Evolutionary conservation across 2,888 invertebrate species (phyloP).

Genomic region (Hetaerina titia): DNA sequence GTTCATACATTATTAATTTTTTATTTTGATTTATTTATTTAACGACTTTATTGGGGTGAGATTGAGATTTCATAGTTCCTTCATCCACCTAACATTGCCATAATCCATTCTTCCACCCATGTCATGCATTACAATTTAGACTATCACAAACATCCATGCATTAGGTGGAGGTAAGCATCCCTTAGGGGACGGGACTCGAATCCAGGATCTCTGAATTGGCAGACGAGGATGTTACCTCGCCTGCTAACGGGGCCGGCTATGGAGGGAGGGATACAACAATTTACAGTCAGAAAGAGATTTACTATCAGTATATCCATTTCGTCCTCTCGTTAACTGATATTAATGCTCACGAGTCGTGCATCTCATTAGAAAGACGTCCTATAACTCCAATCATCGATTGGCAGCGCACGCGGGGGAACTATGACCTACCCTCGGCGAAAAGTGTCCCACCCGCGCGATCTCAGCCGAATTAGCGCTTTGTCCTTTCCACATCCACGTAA

Average conservation of each 20-base stretch:
- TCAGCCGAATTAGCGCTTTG: background rate
- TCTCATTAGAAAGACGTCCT: background rate
- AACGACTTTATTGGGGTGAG: too few species aligned
- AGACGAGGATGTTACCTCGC: background rate
- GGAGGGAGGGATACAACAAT: too few species aligned
- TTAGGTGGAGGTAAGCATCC: too few species aligned
- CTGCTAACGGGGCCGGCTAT: background rate
- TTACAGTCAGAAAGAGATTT: background rate
- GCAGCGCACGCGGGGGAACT: background rate
- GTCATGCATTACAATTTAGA: too few species aligned
- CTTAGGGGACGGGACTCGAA: too few species aligned
- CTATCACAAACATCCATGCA: too few species aligned
- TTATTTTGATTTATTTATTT: too few species aligned
- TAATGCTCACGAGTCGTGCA: background rate
- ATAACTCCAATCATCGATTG: background rate
- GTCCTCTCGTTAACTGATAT: background rate
- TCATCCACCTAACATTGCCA: too few species aligned
- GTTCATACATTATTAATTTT: too few species aligned
- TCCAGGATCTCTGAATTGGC: background rate
- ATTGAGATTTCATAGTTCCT: too few species aligned
- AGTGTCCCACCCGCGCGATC: background rate
- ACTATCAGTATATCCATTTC: background rate
- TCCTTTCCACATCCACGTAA: background rate
- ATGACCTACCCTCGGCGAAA: background rate
- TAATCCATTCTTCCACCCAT: too few species aligned